Base-by-base conservation (phyloP, 2,888 invertebrate genomes). In the Phalangium opilio region DNA sequence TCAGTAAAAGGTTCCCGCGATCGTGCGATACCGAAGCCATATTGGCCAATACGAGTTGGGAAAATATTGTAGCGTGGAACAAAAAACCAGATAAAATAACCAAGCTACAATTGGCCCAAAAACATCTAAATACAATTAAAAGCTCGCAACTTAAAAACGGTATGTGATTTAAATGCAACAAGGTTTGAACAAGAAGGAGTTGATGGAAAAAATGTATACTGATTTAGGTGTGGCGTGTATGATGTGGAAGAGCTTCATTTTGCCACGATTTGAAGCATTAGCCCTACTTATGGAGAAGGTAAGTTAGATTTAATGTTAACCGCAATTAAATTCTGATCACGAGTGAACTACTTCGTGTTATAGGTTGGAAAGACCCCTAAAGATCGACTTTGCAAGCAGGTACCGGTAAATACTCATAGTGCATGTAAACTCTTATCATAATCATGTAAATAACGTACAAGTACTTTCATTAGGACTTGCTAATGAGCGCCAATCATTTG, bases 161-260 rank as follows among this genome's bases (percentile, higher is more conserved):
- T 81, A 41, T 32, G 27, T 7, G 27, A 7, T 21, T 18, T 33
- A 33, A 18, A 42, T 52, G 14, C 39, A 41, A 11, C 41, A 47
- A 27, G 48, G 43, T 34, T 35, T 48, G 32, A 48, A 52, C 10
- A 49, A 50, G 49, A 27, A 27, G 27, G 27, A 27, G 4, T 27
- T 27, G 27, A n/a, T n/a, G n/a, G n/a, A n/a, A n/a, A n/a, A n/a
- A 43, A 44, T 35, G 44, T 51, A 49, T 54, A 2, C 56, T 27
- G 35, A 5, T 45, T 8, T 17, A 69, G 90, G 91, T 8, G 71
- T 90, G 44, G 83, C 80, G 60, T 79, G 79, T 53, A 76, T 93
- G 62, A 72, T 90, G 56, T 93, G 91, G 91, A 81, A 81, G 44
- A 81, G 85, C 45, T 84, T 89, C 60, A 69, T 91, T n/a, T 80